Evolutionary conservation across 2,113 vertebrate species (phyloP), one percentile per base, ranked within the genome.

Genomic region (Gymnocephalus cernua): DNA sequence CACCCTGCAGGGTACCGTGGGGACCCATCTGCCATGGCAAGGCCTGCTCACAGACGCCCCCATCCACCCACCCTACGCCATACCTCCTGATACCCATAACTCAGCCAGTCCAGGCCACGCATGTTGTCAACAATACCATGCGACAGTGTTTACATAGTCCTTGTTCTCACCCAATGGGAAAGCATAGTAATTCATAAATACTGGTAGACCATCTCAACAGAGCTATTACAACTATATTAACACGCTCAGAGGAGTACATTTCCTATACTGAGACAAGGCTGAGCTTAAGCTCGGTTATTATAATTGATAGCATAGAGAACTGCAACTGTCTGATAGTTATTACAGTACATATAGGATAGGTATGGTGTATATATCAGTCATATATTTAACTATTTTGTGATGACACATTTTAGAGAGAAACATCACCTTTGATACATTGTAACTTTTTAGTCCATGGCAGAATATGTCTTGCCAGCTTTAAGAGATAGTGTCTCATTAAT

Each of bases 21-120:
- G 69, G 88, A 83, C 90, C 93, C 94, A 94, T 95, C 94, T 95
- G 93, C 87, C 88, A 78, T 78, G 84, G 85, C 68, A 79, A 82
- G 85, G 86, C 86, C 90, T 73, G 80, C 71, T 86, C 76, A 65
- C 85, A 79, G 82, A 77, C 45, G 19, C 61, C 79, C 81, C 70
- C 79, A 54, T 41, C 38, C 10, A 41, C 38, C 38, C 65, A 56
- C 63, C 74, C 64, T 25, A 48, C 15, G 18, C 47, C 47, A 50
- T 56, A 77, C 73, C 79, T 86, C 77, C 82, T 68, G 59, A 81
- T 83, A 59, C 76, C 68, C 83, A 57, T n/a, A 67, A 71, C 65
- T 32, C 79, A 71, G 78, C 68, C 82, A 16, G 63, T 70, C 58
- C 79, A 84, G 84, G 86, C 79, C 88, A 69, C 19, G 38, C 41